Evolutionary conservation across 2,888 invertebrate species (phyloP), one percentile per base, ranked within the genome.

Genomic region (Sympetrum striolatum): DNA sequence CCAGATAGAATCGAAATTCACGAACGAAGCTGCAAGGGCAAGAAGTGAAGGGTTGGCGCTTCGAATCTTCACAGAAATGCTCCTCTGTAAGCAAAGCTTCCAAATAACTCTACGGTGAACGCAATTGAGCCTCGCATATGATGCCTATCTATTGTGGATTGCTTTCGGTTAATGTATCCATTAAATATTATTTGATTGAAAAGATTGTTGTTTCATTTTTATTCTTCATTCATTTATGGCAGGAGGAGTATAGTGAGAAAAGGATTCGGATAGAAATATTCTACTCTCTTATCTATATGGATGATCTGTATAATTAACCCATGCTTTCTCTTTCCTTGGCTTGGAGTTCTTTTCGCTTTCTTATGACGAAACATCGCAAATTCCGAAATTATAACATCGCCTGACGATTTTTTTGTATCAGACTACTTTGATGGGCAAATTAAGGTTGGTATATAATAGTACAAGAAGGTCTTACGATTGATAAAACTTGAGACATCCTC

Each of bases 1-100:
- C 96, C 96, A 0, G 95, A 96, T 92, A 93, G 96, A 64, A 94
- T 96, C 5, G 93, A 94, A 18, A 95, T 96, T 2, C 96, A 96
- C 93, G 95, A 96, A 92, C 94, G 95, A 91, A 95, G 95, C 91
- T 96, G 96, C 93, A 95, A 94, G 92, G 94, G 93, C 60, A 91
- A 90, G 31, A 90, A 91, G 86, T 86, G 86, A 86, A 12, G 15
- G 82, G 18, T 37, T 35, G 58, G 25, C 44, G 81, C 81, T 73
- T 80, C 53, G 90, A 90, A 22, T 91, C 90, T 58, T 81, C 90
- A 58, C 31, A 25, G 18, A 90, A 53, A 79, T 31, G 18, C 37
- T 39, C 18, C 64, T 25, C 31, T 73, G 31, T n/a, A 58, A 86
- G 86, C 86, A 60, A 48, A 60, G 86, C 86, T 86, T 73, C 73